Evolutionary conservation across 2,888 invertebrate genomes (phyloP).

Genomic region (Philereme transversata): DNA sequence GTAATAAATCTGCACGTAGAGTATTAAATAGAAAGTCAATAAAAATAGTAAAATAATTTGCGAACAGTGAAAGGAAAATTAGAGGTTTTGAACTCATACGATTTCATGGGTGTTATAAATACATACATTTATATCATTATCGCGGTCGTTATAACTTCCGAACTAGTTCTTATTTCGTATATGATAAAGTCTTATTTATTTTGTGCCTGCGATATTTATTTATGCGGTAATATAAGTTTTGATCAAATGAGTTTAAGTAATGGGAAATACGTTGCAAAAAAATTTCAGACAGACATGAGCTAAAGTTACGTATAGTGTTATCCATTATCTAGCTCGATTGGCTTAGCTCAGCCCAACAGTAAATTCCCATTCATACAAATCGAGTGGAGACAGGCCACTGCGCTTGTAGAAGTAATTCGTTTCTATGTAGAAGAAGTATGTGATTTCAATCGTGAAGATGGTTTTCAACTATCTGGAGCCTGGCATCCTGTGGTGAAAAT

Average conservation of each 20-base stretch:
- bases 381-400: no score
- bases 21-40: constrained; percentile 76
- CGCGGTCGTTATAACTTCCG: constrained; percentile 6
- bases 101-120: constrained; percentile 54
- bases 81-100: constrained; percentile 57
- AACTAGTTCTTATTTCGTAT: constrained; percentile 19
- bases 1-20: constrained; percentile 60
- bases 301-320: no score
- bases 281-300: no score
- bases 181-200: constrained; percentile 2
- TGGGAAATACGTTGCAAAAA: constrained; percentile 26
- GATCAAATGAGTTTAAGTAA: constrained; percentile 31
- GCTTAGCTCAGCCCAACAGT: no score
- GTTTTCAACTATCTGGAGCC: no score
- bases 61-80: constrained; percentile 74
- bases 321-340: no score
- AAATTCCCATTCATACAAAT: no score
- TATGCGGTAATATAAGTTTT: constrained; percentile 31
- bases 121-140: constrained; percentile 28
- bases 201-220: constrained; percentile 10
- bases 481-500: no score
- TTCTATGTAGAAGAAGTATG: no score
- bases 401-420: no score
- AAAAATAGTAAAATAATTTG: constrained; percentile 67
- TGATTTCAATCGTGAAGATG: no score